phyloP scores from a whole-genome alignment of 2,888 invertebrate species.

The Eristalinus sepulchralis region DNA sequence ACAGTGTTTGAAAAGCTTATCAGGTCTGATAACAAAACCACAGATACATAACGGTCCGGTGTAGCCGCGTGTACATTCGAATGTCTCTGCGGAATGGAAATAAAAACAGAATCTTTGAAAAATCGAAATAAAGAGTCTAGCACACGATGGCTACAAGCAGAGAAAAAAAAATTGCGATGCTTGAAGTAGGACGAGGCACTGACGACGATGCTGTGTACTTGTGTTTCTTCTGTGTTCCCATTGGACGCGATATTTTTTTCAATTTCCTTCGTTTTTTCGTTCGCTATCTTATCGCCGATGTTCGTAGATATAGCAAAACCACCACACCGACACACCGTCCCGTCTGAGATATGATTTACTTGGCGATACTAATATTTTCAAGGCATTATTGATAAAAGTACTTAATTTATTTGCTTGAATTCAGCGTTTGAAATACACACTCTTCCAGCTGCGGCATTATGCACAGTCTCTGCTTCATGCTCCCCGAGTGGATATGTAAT shows the following conservation, averaged over 20 bases:
- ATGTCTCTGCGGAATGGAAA: slow-evolving; percentile 42
- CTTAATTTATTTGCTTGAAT: slow-evolving; percentile 44
- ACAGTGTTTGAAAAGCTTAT: slow-evolving; percentile 48
- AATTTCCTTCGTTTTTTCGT: slow-evolving; percentile 9
- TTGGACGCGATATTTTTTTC: slow-evolving; percentile 21
- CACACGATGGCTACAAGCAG: slow-evolving; percentile 21
- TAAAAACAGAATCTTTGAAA: slow-evolving; percentile 10
- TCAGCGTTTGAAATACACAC: slow-evolving; percentile 24
- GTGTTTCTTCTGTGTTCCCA: neutral
- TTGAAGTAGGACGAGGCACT: slow-evolving; percentile 46
- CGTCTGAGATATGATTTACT: neutral
- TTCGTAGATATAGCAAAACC: slow-evolving; percentile 55
- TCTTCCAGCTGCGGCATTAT: neutral
- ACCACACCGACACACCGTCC: neutral
- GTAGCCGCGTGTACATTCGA: neutral
- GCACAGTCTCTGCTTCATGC: neutral
- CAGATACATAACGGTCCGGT: slow-evolving; percentile 20
- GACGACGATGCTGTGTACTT: slow-evolving; percentile 2
- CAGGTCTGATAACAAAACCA: slow-evolving; percentile 47
- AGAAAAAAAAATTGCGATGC: slow-evolving; percentile 20
- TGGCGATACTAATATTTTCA: slow-evolving; percentile 27
- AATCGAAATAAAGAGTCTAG: neutral
- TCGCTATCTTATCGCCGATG: slow-evolving; percentile 59
- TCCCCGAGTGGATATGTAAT: slow-evolving; percentile 1
- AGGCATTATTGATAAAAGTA: slow-evolving; percentile 64